Evolutionary conservation across 2,113 vertebrate genomes (phyloP), one percentile per base, ranked within the genome.

Genomic region (Tursiops truncatus): DNA sequence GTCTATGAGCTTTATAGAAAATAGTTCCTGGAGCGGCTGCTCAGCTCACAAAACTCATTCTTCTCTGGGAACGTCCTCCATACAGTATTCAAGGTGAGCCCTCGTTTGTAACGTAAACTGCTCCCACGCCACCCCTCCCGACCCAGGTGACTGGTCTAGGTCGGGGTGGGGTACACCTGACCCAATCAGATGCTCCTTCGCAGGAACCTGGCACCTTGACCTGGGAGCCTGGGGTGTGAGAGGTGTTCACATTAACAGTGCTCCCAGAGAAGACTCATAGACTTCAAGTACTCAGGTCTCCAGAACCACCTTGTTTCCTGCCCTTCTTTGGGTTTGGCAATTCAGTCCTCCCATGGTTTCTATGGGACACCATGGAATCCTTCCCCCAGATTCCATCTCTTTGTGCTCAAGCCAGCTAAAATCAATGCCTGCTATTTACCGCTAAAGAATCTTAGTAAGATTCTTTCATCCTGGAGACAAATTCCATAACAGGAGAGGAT

Each of bases 371-470:
- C 8, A 12, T 41, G n/a, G 60, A 68, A 14, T 67, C 70, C 23
- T 41, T 41, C 63, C 47, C 36, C 47, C 1, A 50, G 83, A 79
- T 93, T 74, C 25, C 63, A 73, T 62, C 47, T 65, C 36, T 96
- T 71, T 68, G 23, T 62, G 56, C 38, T 79, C 38, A 71, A 36
- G 70, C 28, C 25, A 84, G 60, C 56, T 80, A 10, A 89, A 50
- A 56, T 67, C 31, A 2, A 56, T 50, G 26, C 25, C 44, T 86
- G 25, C 67, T 95, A 60, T 65, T 96, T 92, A 85, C 76, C 76
- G 76, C 38, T 13, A 23, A 88, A 89, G 33, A 60, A 62, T 84
- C 47, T 92, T 63, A 5, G 9, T 81, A 73, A 73, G 56, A 94
- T 31, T 76, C 28, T 89, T 82, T 79, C 3, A n/a, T 80, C 68